Percentiles rank a stretch among this genome's conserved stretches.
phyloP scores from a whole-genome alignment of 2,113 vertebrate genomes.

The Jaculus jaculus region DNA sequence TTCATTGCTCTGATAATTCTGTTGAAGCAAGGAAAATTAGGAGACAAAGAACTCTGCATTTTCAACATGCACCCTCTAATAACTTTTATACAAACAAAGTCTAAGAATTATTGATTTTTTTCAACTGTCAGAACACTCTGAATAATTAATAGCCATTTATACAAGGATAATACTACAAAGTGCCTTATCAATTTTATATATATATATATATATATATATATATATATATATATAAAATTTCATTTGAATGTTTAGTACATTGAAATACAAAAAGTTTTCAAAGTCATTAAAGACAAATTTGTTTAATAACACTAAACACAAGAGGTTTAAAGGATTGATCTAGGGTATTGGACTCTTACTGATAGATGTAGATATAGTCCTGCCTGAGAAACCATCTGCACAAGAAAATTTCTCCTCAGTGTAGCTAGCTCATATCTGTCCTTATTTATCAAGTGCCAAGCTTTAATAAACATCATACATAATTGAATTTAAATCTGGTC shows the following conservation, averaged over 20 bases:
- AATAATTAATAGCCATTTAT: conserved; percentile 27
- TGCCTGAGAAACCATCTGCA: conserved; percentile 16
- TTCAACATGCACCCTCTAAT: neutral
- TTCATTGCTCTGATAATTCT: neutral
- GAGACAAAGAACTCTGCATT: neutral
- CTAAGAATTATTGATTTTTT: conserved; percentile 12
- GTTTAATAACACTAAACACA: conserved; percentile 24
- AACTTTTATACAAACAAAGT: neutral
- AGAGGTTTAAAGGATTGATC: conserved; percentile 31
- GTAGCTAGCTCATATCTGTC: conserved; percentile 10
- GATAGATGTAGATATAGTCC: neutral
- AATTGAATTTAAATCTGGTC: conserved; percentile 72
- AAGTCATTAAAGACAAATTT: conserved; percentile 53
- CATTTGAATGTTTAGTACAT: neutral
- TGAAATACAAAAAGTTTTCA: conserved; percentile 51
- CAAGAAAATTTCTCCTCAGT: neutral
- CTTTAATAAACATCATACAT: conserved; percentile 71
- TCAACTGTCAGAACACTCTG: neutral
- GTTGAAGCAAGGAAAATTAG: neutral
- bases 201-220: neutral
- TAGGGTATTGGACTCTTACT: conserved; percentile 38
- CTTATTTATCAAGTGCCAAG: conserved; percentile 65
- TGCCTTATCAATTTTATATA: conserved; percentile 22
- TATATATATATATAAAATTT: conserved; percentile 34
- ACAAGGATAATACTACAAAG: conserved; percentile 7